phyloP scores from a whole-genome alignment of 2,888 invertebrate genomes.

The Morpho helenor region DNA sequence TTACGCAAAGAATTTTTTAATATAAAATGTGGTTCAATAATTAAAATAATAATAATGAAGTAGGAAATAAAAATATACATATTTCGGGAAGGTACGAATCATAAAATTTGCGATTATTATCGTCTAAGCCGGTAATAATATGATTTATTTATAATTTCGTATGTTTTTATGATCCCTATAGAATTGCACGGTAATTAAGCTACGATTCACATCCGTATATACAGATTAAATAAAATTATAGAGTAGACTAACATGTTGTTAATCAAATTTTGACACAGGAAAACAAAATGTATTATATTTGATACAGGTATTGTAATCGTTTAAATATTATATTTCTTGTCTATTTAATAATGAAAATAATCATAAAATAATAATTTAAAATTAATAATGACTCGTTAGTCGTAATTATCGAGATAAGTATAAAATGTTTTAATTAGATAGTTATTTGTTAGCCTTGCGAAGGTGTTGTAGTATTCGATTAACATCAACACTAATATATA shows the following conservation, averaged over 20 bases:
- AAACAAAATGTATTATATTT: slow-evolving; percentile 1
- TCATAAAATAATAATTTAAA: too few relatives aligned
- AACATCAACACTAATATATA: too few relatives aligned
- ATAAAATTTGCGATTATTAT: slow-evolving; percentile 8
- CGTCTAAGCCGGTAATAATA: slow-evolving; percentile 19
- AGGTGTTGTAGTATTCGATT: neutral
- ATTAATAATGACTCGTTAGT: neutral
- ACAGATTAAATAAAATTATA: slow-evolving; percentile 4
- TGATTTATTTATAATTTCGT: slow-evolving; percentile 27
- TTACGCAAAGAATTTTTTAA: too few relatives aligned
- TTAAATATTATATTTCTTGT: neutral
- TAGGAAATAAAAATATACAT: too few relatives aligned
- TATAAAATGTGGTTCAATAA: too few relatives aligned
- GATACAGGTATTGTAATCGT: neutral
- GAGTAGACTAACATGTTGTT: neutral
- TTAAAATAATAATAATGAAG: too few relatives aligned
- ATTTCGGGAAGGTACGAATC: slow-evolving; percentile 3
- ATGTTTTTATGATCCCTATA: slow-evolving; percentile 24
- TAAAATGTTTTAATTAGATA: neutral
- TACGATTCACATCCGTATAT: slow-evolving; percentile 25
- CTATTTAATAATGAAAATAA: too few relatives aligned
- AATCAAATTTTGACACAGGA: neutral
- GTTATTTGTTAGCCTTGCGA: neutral
- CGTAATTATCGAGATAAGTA: neutral
- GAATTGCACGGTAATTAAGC: slow-evolving; percentile 30